Conservation (phyloP, 2,113 vertebrate species). For the Osmerus mordax region DNA sequence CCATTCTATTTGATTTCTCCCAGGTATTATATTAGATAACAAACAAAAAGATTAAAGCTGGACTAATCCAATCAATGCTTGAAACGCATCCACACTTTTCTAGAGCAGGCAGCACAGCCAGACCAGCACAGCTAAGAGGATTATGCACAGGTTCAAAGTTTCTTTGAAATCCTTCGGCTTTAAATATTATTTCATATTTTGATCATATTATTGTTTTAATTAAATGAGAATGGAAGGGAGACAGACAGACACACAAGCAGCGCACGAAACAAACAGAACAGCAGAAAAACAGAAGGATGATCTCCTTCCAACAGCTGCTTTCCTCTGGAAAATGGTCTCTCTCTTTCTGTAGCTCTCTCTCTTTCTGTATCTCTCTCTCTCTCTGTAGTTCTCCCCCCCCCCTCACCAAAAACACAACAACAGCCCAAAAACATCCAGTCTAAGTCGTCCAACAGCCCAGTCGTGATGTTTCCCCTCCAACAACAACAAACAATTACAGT, state of each 20-base stretch:
- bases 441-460: too few species aligned
- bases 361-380: too few species aligned
- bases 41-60: constrained; percentile 60
- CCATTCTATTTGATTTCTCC: constrained; percentile 53
- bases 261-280: constrained; percentile 24
- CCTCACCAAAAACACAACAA: not conserved
- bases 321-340: constrained; percentile 52
- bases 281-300: constrained; percentile 41
- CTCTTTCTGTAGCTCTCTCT: constrained; percentile 1
- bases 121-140: constrained; percentile 67
- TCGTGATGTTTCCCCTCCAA: not conserved
- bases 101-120: constrained; percentile 38
- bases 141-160: constrained; percentile 75
- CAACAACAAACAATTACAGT: constrained; percentile 66
- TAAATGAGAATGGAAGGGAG: constrained; percentile 51
- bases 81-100: constrained; percentile 57
- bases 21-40: constrained; percentile 59
- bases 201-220: constrained; percentile 70
- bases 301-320: constrained; percentile 43
- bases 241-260: constrained; percentile 9
- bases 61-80: constrained; percentile 60
- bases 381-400: not conserved
- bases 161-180: constrained; percentile 77
- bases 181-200: constrained; percentile 70
- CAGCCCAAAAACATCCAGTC: not conserved